A percentile compares a stretch with the other conserved stretches of the same genome.
Evolutionary conservation across 2,113 vertebrate genomes (phyloP).

Genomic region (Anhinga rufa): DNA sequence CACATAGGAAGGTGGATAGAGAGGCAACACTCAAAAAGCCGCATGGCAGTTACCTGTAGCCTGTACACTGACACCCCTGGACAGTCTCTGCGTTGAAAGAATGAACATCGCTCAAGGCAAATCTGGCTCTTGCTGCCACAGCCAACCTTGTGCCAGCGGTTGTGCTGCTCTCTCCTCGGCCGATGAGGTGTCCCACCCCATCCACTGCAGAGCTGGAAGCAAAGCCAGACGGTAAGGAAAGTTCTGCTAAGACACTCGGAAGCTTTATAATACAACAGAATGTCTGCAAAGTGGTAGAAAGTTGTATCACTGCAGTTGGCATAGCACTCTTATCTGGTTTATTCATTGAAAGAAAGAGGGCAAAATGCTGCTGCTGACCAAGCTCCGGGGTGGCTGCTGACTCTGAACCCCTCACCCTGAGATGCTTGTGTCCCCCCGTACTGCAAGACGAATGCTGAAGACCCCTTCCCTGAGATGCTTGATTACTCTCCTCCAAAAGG

Average conservation of each 20-base stretch:
- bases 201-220: conserved; percentile 74
- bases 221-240: not conserved
- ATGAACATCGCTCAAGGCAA: conserved; percentile 74
- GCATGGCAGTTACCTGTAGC: conserved; percentile 73
- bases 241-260: not conserved
- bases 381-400: not conserved
- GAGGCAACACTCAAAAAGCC: not conserved
- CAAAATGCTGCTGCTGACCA: not conserved
- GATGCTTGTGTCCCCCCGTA: not conserved
- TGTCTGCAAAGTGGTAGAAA: not conserved
- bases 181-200: conserved; percentile 86
- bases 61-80: conserved; percentile 79
- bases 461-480: not conserved
- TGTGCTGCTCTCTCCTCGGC: conserved; percentile 84
- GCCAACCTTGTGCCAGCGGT: conserved; percentile 87
- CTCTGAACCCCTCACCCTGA: not conserved
- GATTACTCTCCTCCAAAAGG: not conserved
- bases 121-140: conserved; percentile 81
- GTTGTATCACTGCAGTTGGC: not conserved
- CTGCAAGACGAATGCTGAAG: not conserved
- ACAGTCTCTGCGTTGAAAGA: conserved; percentile 69
- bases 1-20: not conserved
- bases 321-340: not conserved
- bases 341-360: conserved; percentile 76
- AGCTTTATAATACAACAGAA: not conserved